Percentiles rank a stretch among this genome's conserved stretches.
Evolutionary conservation across 2,797 vertebrate genomes (phyloP).

Genomic region (Protonibea diacanthus): DNA sequence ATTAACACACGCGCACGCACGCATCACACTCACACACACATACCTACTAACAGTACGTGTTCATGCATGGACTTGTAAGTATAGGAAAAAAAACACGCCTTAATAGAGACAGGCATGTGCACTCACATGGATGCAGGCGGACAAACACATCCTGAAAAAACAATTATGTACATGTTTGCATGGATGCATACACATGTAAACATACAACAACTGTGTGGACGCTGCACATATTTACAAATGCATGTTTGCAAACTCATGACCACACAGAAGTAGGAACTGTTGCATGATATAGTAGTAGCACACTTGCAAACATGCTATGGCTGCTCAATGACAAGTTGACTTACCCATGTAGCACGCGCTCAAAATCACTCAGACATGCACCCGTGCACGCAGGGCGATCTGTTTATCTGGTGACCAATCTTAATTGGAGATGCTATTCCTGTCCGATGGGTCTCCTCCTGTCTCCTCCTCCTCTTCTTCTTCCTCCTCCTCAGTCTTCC

Average conservation of each 20-base stretch:
- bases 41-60: not conserved
- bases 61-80: not conserved
- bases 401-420: conserved; percentile 78
- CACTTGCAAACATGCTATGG: not conserved
- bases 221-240: not conserved
- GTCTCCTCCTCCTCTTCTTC: conserved; percentile 19
- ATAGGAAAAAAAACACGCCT: not conserved
- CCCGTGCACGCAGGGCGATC: conserved; percentile 30
- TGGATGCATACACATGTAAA: not conserved
- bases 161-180: not conserved
- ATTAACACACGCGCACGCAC: conserved; percentile 34
- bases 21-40: not conserved
- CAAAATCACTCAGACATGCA: conserved; percentile 14
- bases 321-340: not conserved
- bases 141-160: conserved; percentile 3
- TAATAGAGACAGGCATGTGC: not conserved
- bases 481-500: conserved; percentile 30
- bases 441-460: conserved; percentile 48
- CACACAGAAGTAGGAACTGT: conserved; percentile 20
- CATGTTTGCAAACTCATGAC: conserved; percentile 12
- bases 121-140: not conserved
- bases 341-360: conserved; percentile 27
- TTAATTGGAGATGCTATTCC: conserved; percentile 78
- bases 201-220: not conserved
- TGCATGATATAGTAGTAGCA: conserved; percentile 6